Evolutionary conservation across 2,797 vertebrate species (phyloP).

Genomic region (Helarctos malayanus): DNA sequence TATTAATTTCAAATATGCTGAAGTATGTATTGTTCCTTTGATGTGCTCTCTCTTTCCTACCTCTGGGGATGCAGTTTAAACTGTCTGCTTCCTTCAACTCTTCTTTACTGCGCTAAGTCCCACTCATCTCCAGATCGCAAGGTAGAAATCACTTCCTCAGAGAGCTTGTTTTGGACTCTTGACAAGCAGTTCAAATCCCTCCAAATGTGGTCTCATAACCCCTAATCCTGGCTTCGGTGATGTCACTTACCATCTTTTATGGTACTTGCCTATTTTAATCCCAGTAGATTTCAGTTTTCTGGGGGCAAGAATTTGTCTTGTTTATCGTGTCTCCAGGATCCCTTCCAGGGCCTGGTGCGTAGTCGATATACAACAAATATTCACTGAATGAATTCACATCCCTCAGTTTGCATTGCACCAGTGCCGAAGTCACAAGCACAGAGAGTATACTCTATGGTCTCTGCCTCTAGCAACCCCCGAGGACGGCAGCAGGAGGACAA

Average conservation of each 20-base stretch:
- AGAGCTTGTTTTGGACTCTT: neutral
- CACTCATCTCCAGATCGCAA: neutral
- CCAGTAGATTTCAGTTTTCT: neutral
- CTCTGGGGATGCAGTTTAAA: neutral
- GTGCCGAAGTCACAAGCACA: neutral
- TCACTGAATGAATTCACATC: neutral
- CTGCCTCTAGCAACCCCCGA: neutral
- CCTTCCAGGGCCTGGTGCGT: neutral
- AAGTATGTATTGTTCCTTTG: neutral
- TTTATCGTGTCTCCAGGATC: neutral
- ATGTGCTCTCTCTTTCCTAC: neutral
- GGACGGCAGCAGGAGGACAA: neutral
- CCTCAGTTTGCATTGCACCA: neutral
- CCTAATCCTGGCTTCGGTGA: neutral
- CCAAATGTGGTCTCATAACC: neutral
- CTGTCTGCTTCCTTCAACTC: neutral
- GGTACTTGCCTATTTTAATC: neutral
- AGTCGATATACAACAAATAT: neutral
- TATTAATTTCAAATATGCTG: neutral
- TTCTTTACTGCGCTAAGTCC: neutral
- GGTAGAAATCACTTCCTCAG: neutral
- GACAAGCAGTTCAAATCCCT: neutral
- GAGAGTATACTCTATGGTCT: neutral
- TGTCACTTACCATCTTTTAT: neutral
- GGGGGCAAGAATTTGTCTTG: neutral